Base-by-base conservation (phyloP, 2,888 invertebrate species). In the Molanna angustata region DNA sequence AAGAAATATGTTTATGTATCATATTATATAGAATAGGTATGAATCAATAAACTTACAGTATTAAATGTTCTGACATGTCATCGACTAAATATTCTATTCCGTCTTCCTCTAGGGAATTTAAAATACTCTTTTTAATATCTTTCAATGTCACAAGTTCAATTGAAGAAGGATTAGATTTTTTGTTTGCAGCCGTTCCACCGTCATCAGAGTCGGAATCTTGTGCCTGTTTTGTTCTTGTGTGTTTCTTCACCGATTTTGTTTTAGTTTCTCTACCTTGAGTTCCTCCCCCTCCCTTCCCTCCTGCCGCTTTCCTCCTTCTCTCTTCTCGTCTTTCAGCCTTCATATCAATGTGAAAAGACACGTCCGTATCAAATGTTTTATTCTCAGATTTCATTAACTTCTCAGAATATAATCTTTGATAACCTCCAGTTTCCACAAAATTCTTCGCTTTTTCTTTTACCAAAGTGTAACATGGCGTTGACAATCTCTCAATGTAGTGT, bases 191-290 rank as follows among this genome's bases (percentile, higher is more conserved):
- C 6, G 63, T 43, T 20, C 71, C 73, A 19, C 87, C 87, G 61
- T 85, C 86, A 46, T 83, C 82, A 2, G 86, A 87, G 56, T 87
- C 87, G 17, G 81, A 83, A 61, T 83, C 84, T 46, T 82, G 80
- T 37, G 79, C 77, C 64, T 78, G 78, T 64, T 79, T 81, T n/a
- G 74, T 72, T 69, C 79, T 64, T 70, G 74, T 71, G 67, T 85
- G 84, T 72, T 94, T 96, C 66, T 96, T 96, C 0, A 89, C 88
- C 2, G 94, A 88, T 67, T 93, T 95, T 0, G 93, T 95, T 76
- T 94, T 96, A 0, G 94, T 94, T 77, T 97, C 96, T 32, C 96
- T 79, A 0, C 96, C 96, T 69, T 95, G 95, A 9, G 87, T 83
- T 1, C 95, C 95, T 13, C 95, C 94, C 11, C 95, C 95, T 43